These are phyloP conservation scores for Myathropa florea DNA, from an alignment of 2,888 invertebrate genomes.

Conservation along the genomic window DNA sequence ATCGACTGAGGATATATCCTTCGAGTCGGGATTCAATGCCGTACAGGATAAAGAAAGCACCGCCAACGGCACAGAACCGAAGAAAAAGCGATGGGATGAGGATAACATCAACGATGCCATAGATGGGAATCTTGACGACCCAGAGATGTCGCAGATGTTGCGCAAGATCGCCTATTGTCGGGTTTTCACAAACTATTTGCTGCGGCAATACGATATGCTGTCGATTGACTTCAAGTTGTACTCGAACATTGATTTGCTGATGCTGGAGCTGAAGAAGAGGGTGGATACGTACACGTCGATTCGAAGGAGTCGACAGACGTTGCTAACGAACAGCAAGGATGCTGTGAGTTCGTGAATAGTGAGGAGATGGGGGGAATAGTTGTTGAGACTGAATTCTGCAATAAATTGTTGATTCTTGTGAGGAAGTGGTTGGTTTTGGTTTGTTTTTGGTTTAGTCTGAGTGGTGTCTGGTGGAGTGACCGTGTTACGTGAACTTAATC, in stretches of 20 bases:
- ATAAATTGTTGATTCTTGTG: background rate
- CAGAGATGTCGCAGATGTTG: conserved; percentile 12
- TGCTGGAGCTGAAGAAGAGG: conserved; percentile 48
- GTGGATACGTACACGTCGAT: conserved; percentile 50
- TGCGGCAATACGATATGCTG: conserved; percentile 57
- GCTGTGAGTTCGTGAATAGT: background rate
- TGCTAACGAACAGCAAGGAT: background rate
- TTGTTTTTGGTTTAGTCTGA: too few relatives aligned
- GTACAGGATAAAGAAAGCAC: background rate
- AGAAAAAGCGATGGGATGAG: background rate
- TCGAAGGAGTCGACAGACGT: conserved; percentile 24
- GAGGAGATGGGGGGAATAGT: background rate
- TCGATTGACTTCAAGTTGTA: conserved; percentile 55
- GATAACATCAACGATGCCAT: conserved; percentile 10
- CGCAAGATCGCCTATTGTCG: conserved; percentile 57
- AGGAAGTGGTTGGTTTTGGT: background rate
- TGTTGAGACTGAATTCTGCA: background rate
- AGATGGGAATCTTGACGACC: conserved; percentile 15
- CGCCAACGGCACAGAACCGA: background rate
- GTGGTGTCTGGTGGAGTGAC: too few relatives aligned
- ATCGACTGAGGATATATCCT: conserved; percentile 19
- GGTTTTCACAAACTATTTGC: conserved; percentile 52
- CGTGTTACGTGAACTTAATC: too few relatives aligned
- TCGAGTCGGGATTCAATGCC: conserved; percentile 7
- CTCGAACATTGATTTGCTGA: conserved; percentile 47